These are phyloP conservation scores for Buphagus erythrorhynchus DNA, from an alignment of 2,797 vertebrate genomes.

Conservation along the genomic window DNA sequence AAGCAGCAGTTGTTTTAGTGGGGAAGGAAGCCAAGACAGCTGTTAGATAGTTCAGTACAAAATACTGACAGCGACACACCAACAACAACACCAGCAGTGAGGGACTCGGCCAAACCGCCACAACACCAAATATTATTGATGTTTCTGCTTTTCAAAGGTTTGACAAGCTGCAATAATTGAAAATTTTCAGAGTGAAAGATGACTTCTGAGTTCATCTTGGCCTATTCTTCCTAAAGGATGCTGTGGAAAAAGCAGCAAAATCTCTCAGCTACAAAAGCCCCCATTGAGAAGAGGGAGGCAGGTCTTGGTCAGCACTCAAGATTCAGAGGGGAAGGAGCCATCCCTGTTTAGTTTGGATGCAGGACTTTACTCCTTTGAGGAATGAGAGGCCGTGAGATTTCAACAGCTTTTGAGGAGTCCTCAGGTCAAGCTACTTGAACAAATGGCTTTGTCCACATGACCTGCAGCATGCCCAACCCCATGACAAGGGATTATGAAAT, in stretches of 20 bases:
- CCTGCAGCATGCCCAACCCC: background rate
- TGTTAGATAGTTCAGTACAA: conserved; percentile 52
- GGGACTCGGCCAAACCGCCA: background rate
- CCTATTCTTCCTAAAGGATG: background rate
- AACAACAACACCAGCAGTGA: conserved; percentile 33
- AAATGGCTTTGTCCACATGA: conserved; percentile 31
- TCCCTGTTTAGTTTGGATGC: conserved; percentile 41
- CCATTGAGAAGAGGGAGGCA: background rate
- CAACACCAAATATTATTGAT: conserved; percentile 17
- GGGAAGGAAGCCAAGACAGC: conserved; percentile 56
- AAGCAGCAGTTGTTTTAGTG: conserved; percentile 57
- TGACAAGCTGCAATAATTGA: background rate
- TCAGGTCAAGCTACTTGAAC: conserved; percentile 18
- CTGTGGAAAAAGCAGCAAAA: background rate
- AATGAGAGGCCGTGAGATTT: conserved; percentile 5
- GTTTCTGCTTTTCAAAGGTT: background rate
- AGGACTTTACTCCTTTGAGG: conserved; percentile 12
- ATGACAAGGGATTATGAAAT: conserved; percentile 26
- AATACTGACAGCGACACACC: conserved; percentile 52
- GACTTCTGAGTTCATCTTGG: background rate
- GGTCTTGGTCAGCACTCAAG: background rate
- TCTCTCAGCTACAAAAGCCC: background rate
- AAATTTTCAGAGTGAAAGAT: background rate
- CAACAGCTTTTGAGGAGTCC: conserved; percentile 45
- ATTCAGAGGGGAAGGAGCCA: background rate